Conservation (phyloP, 2,113 vertebrate genomes). For the Eonycteris spelaea region DNA sequence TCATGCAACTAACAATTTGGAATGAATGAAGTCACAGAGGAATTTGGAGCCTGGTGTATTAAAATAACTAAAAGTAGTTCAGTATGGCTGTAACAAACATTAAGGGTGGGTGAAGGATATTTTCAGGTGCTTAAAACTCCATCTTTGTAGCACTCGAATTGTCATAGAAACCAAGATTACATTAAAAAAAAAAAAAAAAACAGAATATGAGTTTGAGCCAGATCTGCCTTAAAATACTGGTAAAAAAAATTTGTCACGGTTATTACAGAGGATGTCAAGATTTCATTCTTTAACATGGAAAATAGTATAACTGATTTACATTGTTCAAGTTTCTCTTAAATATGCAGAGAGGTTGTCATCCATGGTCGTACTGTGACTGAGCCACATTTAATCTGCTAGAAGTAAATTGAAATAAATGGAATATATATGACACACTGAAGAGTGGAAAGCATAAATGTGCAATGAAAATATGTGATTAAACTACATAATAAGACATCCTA, state of each 20-base stretch:
- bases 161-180: neutral
- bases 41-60: neutral
- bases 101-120: neutral
- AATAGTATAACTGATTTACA: constrained; percentile 29
- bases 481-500: neutral
- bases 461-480: constrained; percentile 14
- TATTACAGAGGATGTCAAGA: constrained; percentile 8
- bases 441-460: neutral
- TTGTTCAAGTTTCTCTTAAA: constrained; percentile 36
- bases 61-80: neutral
- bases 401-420: constrained; percentile 59
- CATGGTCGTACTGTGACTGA: neutral
- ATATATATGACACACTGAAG: constrained; percentile 39
- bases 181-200: constrained; percentile 19
- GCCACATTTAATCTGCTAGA: constrained; percentile 51
- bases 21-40: neutral
- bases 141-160: neutral
- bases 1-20: neutral
- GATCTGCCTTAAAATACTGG: neutral
- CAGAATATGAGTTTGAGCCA: neutral
- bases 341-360: constrained; percentile 18
- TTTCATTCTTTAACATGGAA: constrained; percentile 34
- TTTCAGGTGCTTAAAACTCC: neutral
- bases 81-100: neutral
- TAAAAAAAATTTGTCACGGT: constrained; percentile 9